Evolutionary conservation across 2,113 vertebrate genomes (phyloP).

Genomic region (Poicephalus gulielmi): DNA sequence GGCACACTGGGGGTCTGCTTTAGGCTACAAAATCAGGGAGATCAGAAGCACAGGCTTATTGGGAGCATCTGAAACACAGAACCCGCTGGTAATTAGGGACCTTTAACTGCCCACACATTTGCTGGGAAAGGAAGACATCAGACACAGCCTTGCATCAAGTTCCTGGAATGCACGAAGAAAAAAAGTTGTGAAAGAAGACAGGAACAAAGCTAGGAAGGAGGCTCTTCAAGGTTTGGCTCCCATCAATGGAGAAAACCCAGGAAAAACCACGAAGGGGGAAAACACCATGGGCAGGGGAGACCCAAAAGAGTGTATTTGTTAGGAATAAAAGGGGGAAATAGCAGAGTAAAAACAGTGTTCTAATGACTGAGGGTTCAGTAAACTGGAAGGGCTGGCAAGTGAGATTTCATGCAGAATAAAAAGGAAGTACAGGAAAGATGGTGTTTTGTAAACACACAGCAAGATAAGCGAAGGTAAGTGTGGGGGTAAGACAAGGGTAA

Average conservation of each 20-base stretch:
- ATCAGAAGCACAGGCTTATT: constrained; percentile 50
- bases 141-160: neutral
- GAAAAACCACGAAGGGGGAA: neutral
- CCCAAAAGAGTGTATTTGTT: rapidly evolving
- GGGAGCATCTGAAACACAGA: constrained; percentile 58
- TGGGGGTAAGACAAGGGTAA: neutral
- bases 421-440: neutral
- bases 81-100: constrained; percentile 34
- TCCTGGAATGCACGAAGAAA: neutral
- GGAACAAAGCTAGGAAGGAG: neutral
- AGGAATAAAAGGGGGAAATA: neutral
- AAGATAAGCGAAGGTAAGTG: neutral
- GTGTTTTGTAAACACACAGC: neutral
- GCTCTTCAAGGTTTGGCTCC: neutral
- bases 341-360: neutral
- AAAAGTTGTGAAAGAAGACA: neutral
- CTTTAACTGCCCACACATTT: constrained; percentile 53
- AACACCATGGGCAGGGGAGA: neutral
- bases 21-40: constrained; percentile 29
- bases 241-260: neutral
- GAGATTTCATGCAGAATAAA: neutral
- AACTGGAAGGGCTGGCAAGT: neutral
- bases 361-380: neutral
- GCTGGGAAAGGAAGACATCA: constrained; percentile 39
- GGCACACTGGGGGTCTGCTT: constrained; percentile 30